Base-by-base conservation (phyloP, 2,888 invertebrate species). In the Pristionchus fissidentatus region DNA sequence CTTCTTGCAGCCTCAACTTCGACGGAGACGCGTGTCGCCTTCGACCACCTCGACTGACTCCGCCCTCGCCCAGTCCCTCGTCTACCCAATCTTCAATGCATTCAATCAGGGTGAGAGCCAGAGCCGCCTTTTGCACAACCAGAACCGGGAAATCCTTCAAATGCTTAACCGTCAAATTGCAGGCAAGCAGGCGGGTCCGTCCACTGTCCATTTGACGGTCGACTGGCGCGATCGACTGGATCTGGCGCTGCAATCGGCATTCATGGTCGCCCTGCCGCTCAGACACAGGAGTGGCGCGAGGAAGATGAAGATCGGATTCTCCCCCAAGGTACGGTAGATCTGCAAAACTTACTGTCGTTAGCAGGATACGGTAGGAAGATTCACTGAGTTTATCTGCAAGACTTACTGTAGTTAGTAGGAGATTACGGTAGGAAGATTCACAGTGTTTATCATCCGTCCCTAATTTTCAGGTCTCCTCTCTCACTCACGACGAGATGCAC, bases 241-340 rank as follows among this genome's bases (percentile, higher is more conserved):
- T 29, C 80, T 81, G 29, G 80, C 80, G 0, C 80, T 81, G 2
- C 80, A 62, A 32, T 62, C 62, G 19, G 62, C 80, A 2, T 81
- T 81, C 46, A 60, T 81, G 62, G 80, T 81, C 29, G 80, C 80
- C 4, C 62, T 81, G 22, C 80, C 80, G 22, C 13, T 43, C 4
- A 15, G 46, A 1, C 80, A 81, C 62, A 5, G 80, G 10, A 1
- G 22, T 0, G 46, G 46, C 0, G 80, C 62, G 62, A 32, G 22
- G 19, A 81, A 60, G n/a, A 49, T 81, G 60, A 26, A 32, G 41
- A 81, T 81, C 32, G 62, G 62, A 15, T 81, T 81, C 46, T 43
- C 62, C n/a, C 32, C 32, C 43, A 81, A 81, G 80, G 80, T 62
- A 41, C n/a, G n/a, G n/a, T n/a, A n/a, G n/a, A n/a, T n/a, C n/a